Conservation (phyloP, 92 coral and sea anemone genomes). For the Palythoa grandis region DNA sequence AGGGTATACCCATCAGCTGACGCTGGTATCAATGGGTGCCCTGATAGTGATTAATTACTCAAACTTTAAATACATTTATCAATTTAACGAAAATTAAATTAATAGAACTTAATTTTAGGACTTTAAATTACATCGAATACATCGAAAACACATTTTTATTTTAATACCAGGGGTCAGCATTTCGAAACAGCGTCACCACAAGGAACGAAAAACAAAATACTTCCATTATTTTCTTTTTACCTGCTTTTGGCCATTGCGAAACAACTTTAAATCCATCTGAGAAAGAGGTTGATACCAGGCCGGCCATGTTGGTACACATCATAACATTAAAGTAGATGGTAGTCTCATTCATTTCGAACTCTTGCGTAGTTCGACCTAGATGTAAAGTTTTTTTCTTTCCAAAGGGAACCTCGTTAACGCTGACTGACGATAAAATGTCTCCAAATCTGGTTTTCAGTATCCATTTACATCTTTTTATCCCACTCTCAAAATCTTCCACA, state of each 20-base stretch:
- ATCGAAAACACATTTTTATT: neutral
- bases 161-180: neutral
- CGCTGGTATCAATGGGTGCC: too few relatives aligned
- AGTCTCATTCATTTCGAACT: slow-evolving; percentile 42
- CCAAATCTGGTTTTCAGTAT: slow-evolving; percentile 54
- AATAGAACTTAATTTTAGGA: too few relatives aligned
- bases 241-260: slow-evolving; percentile 87
- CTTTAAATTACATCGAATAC: too few relatives aligned
- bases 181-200: too few relatives aligned
- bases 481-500: slow-evolving; percentile 81
- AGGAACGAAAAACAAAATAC: neutral
- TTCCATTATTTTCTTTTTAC: neutral
- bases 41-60: too few relatives aligned
- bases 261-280: slow-evolving; percentile 91
- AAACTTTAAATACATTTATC: too few relatives aligned
- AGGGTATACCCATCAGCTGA: too few relatives aligned
- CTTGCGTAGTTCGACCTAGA: slow-evolving; percentile 53
- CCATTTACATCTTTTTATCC: slow-evolving; percentile 76
- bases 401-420: slow-evolving; percentile 27
- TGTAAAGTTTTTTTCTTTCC: slow-evolving; percentile 60
- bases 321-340: slow-evolving; percentile 65
- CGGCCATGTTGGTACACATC: slow-evolving; percentile 81
- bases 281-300: slow-evolving; percentile 49
- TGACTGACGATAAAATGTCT: slow-evolving; percentile 27
- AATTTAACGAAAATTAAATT: too few relatives aligned